These are phyloP conservation scores for Drosophila simulans DNA, from an alignment of 1,140 invertebrate species.

Conservation along the genomic window DNA sequence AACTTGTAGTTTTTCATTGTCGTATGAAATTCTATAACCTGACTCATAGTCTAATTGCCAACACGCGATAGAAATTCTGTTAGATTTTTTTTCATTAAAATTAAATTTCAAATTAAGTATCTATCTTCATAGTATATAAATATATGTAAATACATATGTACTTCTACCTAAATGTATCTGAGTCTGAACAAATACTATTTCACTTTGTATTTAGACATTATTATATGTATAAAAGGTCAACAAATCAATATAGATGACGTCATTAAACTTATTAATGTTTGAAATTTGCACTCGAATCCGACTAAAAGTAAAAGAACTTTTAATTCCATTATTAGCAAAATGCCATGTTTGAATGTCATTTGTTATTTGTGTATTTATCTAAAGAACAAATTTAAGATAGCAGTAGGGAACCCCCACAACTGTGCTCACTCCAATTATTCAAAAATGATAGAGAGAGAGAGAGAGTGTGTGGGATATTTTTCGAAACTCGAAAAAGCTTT, in stretches of 20 bases:
- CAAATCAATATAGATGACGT: constrained; percentile 8
- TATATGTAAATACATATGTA: not conserved
- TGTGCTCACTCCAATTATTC: not conserved
- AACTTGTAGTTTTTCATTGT: not conserved
- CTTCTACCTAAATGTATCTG: not conserved
- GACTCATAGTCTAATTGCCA: not conserved
- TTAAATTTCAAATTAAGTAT: not conserved
- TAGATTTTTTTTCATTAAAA: not conserved
- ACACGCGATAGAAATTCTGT: not conserved
- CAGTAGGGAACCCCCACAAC: constrained; percentile 7
- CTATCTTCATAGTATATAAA: not conserved
- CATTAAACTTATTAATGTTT: not conserved
- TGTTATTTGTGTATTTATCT: constrained; percentile 14
- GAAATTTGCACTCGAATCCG: not conserved
- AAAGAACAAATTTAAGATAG: constrained; percentile 1
- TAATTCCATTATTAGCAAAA: not conserved
- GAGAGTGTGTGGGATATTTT: not conserved
- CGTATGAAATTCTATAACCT: constrained; percentile 5
- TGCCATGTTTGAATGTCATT: constrained; percentile 11
- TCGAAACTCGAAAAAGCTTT: constrained; percentile 65
- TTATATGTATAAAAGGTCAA: not conserved
- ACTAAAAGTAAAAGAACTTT: not conserved
- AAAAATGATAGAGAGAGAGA: not conserved
- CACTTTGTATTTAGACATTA: too few relatives aligned
- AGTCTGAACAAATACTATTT: too few relatives aligned